These are phyloP conservation scores for Caenorhabditis sulstoni DNA, from an alignment of 2,888 invertebrate genomes.

Conservation along the genomic window DNA sequence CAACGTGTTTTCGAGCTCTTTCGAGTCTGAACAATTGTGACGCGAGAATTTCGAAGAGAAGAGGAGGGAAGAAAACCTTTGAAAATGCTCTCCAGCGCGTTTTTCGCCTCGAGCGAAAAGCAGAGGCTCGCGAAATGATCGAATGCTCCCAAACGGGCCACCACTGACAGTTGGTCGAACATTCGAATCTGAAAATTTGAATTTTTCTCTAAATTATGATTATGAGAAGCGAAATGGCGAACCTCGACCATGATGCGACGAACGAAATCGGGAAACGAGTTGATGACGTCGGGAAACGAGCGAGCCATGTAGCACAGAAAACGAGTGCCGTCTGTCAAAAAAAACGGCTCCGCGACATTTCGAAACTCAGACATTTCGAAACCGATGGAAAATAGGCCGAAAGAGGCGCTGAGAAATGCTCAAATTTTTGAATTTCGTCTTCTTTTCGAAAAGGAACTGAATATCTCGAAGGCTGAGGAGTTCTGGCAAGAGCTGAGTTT, in stretches of 20 bases:
- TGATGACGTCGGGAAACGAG: slow-evolving; percentile 57
- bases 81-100: slow-evolving; percentile 23
- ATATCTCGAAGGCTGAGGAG: no score
- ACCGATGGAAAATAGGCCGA: no score
- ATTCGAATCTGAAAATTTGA: slow-evolving; percentile 39
- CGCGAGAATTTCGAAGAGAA: not conserved
- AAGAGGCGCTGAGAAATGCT: no score
- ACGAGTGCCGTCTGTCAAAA: slow-evolving; percentile 52
- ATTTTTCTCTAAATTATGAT: no score
- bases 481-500: no score
- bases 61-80: not conserved
- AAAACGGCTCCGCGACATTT: no score
- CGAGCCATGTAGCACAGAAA: slow-evolving; percentile 59
- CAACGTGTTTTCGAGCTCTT: slow-evolving; percentile 39
- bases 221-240: not conserved
- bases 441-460: no score
- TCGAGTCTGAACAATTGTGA: slow-evolving; percentile 12
- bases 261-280: slow-evolving; percentile 47
- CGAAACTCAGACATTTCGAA: no score
- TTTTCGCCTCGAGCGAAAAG: slow-evolving; percentile 48
- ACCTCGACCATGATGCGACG: slow-evolving; percentile 37
- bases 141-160: slow-evolving; percentile 46
- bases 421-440: no score
- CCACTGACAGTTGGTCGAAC: slow-evolving; percentile 53
- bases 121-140: slow-evolving; percentile 64